Conservation (phyloP, 2,113 vertebrate genomes). For the Platysteira castanea region DNA sequence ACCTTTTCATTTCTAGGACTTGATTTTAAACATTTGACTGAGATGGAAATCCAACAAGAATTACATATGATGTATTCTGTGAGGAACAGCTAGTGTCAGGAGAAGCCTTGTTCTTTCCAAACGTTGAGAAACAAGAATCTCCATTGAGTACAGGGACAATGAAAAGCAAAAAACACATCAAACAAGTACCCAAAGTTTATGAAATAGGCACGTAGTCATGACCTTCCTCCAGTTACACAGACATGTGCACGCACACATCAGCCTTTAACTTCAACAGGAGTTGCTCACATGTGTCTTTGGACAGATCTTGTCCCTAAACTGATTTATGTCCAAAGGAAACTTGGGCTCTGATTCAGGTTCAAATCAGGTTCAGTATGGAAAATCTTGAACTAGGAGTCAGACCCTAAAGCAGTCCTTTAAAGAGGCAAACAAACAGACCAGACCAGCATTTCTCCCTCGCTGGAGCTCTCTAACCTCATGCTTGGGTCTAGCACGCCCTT, state of each 20-base stretch:
- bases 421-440: conserved; percentile 15
- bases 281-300: conserved; percentile 13
- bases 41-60: neutral
- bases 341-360: conserved; percentile 34
- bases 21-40: neutral
- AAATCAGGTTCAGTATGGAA: conserved; percentile 47
- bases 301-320: conserved; percentile 35
- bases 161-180: neutral
- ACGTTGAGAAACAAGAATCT: neutral
- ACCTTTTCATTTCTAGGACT: neutral
- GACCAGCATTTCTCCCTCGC: neutral
- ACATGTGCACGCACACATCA: neutral
- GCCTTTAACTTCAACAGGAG: neutral
- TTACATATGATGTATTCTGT: neutral
- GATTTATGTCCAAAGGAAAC: conserved; percentile 39
- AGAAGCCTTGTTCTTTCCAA: neutral
- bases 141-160: neutral
- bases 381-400: conserved; percentile 50
- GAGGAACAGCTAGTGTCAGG: neutral
- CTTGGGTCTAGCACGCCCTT: neutral
- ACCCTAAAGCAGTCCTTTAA: conserved; percentile 9
- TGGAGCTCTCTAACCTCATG: neutral
- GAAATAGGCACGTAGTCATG: neutral
- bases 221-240: neutral
- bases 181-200: neutral